Evolutionary conservation across 2,113 vertebrate species (phyloP).

Genomic region (Anhinga rufa): DNA sequence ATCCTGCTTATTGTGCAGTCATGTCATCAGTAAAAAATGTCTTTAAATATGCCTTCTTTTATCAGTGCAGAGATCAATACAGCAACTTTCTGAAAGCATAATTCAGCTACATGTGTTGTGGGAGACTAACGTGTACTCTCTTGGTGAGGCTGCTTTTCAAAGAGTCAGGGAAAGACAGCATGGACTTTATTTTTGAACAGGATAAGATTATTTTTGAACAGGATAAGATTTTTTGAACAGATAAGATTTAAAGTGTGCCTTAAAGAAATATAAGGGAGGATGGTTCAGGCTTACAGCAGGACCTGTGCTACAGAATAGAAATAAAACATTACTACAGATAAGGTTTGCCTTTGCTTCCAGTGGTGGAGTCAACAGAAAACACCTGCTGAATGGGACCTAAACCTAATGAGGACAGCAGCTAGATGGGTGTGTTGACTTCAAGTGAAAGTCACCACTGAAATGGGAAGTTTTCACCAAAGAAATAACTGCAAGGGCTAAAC

Average conservation of each 20-base stretch:
- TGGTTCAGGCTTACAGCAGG: neutral
- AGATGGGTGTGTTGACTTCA: neutral
- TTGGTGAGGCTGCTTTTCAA: neutral
- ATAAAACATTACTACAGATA: neutral
- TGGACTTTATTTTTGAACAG: neutral
- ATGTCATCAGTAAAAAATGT: constrained; percentile 47
- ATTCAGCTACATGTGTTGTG: constrained; percentile 18
- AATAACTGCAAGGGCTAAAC: neutral
- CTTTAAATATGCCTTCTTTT: constrained; percentile 33
- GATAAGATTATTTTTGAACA: constrained; percentile 27
- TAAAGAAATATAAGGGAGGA: neutral
- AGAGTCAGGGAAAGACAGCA: neutral
- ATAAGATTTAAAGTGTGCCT: constrained; percentile 14
- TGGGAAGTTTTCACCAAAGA: neutral
- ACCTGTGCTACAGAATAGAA: neutral
- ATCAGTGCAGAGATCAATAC: constrained; percentile 44
- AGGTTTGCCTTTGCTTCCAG: neutral
- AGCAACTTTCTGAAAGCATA: constrained; percentile 43
- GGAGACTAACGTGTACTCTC: neutral
- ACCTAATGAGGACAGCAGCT: neutral
- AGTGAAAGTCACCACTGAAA: neutral
- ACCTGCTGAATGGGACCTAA: neutral
- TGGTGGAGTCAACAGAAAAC: neutral
- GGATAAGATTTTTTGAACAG: constrained; percentile 23
- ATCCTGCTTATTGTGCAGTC: constrained; percentile 46